phyloP scores from a whole-genome alignment of 2,888 invertebrate genomes.

The Nomada ferruginata region DNA sequence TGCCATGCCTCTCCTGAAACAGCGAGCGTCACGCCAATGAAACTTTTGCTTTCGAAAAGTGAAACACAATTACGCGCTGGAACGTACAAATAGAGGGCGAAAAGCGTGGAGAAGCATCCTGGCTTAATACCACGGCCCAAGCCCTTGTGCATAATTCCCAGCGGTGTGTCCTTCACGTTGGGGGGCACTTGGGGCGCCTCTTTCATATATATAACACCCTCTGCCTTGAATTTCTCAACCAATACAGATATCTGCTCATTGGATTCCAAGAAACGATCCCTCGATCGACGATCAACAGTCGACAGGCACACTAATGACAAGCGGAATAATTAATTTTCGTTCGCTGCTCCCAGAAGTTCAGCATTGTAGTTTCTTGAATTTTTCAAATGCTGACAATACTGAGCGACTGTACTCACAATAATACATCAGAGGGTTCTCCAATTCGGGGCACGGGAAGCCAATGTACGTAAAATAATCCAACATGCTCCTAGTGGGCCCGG shows the following conservation, averaged over 20 bases:
- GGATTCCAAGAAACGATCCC: conserved; percentile 96
- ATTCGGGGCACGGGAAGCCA: conserved; percentile 97
- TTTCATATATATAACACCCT: conserved; percentile 92
- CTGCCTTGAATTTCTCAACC: conserved; percentile 95
- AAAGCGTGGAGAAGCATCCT: conserved; percentile 81
- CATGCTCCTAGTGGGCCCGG: conserved; percentile 96
- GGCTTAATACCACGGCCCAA: conserved; percentile 81
- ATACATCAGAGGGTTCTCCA: conserved; percentile 99
- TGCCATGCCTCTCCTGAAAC: conserved; percentile 90
- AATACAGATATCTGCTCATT: conserved; percentile 96
- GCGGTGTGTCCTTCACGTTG: conserved; percentile 79
- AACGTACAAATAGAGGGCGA: conserved; percentile 78
- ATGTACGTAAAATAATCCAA: conserved; percentile 97
- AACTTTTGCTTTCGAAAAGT: neutral
- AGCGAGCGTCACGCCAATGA: neutral
- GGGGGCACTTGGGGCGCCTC: conserved; percentile 81
- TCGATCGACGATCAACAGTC: conserved; percentile 91
- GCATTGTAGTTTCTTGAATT: neutral
- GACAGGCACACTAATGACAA: conserved; percentile 88
- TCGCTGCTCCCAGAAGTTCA: neutral
- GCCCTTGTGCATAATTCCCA: conserved; percentile 80
- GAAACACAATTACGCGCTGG: neutral
- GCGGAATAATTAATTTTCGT: neutral
- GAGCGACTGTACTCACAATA: conserved; percentile 89
- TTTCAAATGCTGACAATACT: too few relatives aligned